Base-by-base conservation (phyloP, 2,113 vertebrate species). In the Fulmarus glacialis region DNA sequence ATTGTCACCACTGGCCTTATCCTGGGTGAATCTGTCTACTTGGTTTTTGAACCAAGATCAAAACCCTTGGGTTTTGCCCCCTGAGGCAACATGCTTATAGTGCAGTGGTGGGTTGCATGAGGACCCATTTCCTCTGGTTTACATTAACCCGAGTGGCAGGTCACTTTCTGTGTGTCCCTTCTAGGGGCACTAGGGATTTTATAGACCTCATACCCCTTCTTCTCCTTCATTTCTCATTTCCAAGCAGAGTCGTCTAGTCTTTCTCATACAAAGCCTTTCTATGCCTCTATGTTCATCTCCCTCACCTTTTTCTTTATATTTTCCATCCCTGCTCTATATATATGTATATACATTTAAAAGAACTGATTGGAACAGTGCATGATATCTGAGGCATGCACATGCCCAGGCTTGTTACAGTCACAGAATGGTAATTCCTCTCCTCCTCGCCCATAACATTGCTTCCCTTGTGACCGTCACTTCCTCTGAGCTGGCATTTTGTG, bases 141-240 rank as follows among this genome's bases (percentile, higher is more conserved):
- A 9, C 0, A 0, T 43, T 30, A 20, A 52, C 24, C 3, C 0
- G 0, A 58, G 29, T 7, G 48, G 36, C 55, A 74, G 60, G 38
- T 80, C 55, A 21, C 43, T 63, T 67, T 38, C 16, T 36, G 5
- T 29, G 14, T 27, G 38, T 45, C 30, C 15, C 43, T 68, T 68
- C 60, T 47, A 38, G 15, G 8, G 30, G 9, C 15, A 48, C 10
- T 18, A 29, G 50, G 55, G 48, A 59, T 75, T 80, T 42, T 80
- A 40, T 30, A 75, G 34, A 42, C 13, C 26, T 59, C 34, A 12
- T 34, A 53, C 2, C 24, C 14, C 23, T 40, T 52, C 18, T 12
- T 23, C 38, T n/a, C 29, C 32, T 72, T 67, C 19, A 30, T 36
- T 72, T 56, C 30, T 62, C 34, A 30, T 72, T 78, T 82, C 48